Percentiles rank a stretch among this genome's conserved stretches.
Evolutionary conservation across 92 coral and sea anemone genomes (phyloP).

Genomic region (Palythoa grandiflora): DNA sequence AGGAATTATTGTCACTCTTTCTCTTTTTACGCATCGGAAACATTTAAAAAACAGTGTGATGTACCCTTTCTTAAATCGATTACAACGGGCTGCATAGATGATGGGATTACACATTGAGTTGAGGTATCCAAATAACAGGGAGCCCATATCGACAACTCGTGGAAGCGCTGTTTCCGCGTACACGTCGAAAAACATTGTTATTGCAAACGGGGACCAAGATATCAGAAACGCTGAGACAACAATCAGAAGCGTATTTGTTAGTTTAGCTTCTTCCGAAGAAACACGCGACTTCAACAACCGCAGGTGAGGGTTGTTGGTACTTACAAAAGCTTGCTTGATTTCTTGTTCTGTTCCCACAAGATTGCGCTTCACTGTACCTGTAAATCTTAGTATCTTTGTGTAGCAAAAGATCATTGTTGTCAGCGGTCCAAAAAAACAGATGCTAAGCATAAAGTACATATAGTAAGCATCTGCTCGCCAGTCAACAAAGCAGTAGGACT

Average conservation of each 20-base stretch:
- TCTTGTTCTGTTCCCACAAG: background rate
- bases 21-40: conserved; percentile 21
- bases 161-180: conserved; percentile 68
- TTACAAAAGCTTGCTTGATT: background rate
- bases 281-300: conserved; percentile 33
- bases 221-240: conserved; percentile 81
- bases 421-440: conserved; percentile 87
- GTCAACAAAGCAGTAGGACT: conserved; percentile 86
- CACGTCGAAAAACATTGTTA: conserved; percentile 85
- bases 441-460: conserved; percentile 81
- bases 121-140: conserved; percentile 83
- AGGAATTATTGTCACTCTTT: background rate
- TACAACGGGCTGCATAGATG: conserved; percentile 70
- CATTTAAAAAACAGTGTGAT: conserved; percentile 45
- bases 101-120: conserved; percentile 89
- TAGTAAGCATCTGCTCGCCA: conserved; percentile 81
- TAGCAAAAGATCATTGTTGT: conserved; percentile 74
- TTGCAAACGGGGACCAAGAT: conserved; percentile 93
- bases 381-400: conserved; percentile 72
- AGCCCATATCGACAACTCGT: conserved; percentile 54
- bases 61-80: conserved; percentile 59
- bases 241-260: conserved; percentile 84
- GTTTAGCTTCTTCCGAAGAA: conserved; percentile 74
- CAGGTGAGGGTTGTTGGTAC: background rate
- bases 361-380: conserved; percentile 55